phyloP scores from a whole-genome alignment of 2,888 invertebrate genomes.

The Papilio protenor region DNA sequence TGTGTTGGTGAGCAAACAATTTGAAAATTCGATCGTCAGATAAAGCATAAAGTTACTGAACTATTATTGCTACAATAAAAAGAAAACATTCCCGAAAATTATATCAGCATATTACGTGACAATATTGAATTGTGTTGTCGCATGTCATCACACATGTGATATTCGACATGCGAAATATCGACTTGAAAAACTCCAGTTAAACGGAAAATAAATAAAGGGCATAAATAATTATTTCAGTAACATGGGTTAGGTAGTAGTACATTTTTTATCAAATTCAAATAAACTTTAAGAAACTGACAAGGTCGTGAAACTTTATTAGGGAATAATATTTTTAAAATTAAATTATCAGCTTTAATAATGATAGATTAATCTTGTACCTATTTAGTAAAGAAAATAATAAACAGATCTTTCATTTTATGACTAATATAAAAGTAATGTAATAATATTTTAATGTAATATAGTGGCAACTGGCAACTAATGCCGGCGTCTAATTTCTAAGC shows the following conservation, averaged over 20 bases:
- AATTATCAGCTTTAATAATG: background rate
- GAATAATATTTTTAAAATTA: background rate
- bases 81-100: background rate
- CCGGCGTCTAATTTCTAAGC: conserved; percentile 38
- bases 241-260: background rate
- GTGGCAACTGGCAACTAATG: conserved; percentile 37
- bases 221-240: background rate
- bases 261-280: background rate
- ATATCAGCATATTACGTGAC: conserved; percentile 19
- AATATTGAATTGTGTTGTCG: conserved; percentile 21
- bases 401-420: conserved; percentile 1
- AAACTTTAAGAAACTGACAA: background rate
- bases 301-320: background rate
- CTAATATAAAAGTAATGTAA: conserved; percentile 12
- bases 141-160: background rate
- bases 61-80: conserved; percentile 15
- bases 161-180: background rate
- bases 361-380: background rate
- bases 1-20: background rate
- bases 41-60: background rate
- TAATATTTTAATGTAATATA: conserved; percentile 33
- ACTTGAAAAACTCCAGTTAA: background rate
- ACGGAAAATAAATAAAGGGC: background rate
- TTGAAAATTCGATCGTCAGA: background rate
- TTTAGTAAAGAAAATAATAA: background rate